Base-by-base conservation (phyloP, 1,140 invertebrate genomes). In the Cotesia chilonis region DNA sequence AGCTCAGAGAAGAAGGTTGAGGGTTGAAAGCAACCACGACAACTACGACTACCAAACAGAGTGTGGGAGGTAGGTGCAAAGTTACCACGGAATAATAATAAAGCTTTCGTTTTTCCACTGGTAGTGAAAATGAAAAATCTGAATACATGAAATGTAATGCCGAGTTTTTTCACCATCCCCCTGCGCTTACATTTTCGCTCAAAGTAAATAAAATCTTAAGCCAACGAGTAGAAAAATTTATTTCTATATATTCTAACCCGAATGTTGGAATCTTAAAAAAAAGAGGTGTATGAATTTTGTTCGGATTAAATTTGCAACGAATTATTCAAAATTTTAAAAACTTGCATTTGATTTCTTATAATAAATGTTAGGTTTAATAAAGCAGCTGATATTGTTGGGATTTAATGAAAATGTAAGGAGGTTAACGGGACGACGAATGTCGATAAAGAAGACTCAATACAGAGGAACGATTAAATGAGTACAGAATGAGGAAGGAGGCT, bases 31-130 rank as follows among this genome's bases (percentile, higher is more conserved):
- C 51, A 68, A 54, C 36, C 14, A 59, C 6, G 51, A 37, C 35
- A 47, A 47, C 41, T 47, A 52, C 28, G 52, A 68, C 51, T 54
- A 65, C 51, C 75, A 75, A 74, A 71, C 75, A 52, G 57, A 55
- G 65, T 72, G 68, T 68, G 66, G 63, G 68, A 74, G 77, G 78
- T 82, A 81, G 80, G 82, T 78, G 83, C 78, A 83, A 85, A 85
- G 82, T 85, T 85, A 82, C 82, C 81, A 80, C 79, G 82, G 86
- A 88, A 87, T 88, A 88, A 88, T 88, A 87, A 87, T 85, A 86
- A 83, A 80, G 81, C 82, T 78, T 80, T 75, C 80, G 78, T 79
- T 75, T 79, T 76, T 74, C 75, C 74, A 71, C 28, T 28, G n/a
- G 17, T 20, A 63, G 52, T 61, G 59, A 57, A 57, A 75, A 68